phyloP scores from a whole-genome alignment of 1,140 invertebrate species.

The Apis laboriosa region DNA sequence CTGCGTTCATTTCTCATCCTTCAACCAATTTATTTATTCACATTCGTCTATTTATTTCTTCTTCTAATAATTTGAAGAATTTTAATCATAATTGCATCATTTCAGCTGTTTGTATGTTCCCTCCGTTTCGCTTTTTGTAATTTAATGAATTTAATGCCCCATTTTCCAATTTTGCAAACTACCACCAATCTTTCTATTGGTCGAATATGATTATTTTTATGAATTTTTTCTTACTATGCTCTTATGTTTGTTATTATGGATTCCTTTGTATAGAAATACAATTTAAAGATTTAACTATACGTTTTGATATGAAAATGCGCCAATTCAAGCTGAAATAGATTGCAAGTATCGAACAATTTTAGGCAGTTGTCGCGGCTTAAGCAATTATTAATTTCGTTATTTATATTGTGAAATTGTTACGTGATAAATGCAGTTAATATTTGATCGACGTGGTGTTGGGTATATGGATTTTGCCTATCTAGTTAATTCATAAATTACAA shows the following conservation, averaged over 20 bases:
- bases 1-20: not conserved
- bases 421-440: no score
- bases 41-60: not conserved
- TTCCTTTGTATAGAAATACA: slow-evolving; percentile 39
- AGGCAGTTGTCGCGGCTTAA: slow-evolving; percentile 16
- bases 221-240: slow-evolving; percentile 23
- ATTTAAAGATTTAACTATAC: slow-evolving; percentile 53
- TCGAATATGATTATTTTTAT: slow-evolving; percentile 36
- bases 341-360: slow-evolving; percentile 46
- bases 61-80: slow-evolving; percentile 12
- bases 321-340: slow-evolving; percentile 37
- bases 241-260: slow-evolving; percentile 38
- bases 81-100: slow-evolving; percentile 25
- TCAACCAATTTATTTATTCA: slow-evolving; percentile 7
- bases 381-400: no score
- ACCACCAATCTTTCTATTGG: not conserved
- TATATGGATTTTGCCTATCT: no score
- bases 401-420: no score
- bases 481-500: no score
- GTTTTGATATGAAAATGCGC: slow-evolving; percentile 1
- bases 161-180: not conserved
- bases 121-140: slow-evolving; percentile 47
- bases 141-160: slow-evolving; percentile 53
- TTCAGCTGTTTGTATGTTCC: slow-evolving; percentile 6
- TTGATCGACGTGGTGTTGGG: no score